Evolutionary conservation across 1,140 invertebrate genomes (phyloP), one percentile per base, ranked within the genome.

Genomic region (Leptopilina boulardi): DNA sequence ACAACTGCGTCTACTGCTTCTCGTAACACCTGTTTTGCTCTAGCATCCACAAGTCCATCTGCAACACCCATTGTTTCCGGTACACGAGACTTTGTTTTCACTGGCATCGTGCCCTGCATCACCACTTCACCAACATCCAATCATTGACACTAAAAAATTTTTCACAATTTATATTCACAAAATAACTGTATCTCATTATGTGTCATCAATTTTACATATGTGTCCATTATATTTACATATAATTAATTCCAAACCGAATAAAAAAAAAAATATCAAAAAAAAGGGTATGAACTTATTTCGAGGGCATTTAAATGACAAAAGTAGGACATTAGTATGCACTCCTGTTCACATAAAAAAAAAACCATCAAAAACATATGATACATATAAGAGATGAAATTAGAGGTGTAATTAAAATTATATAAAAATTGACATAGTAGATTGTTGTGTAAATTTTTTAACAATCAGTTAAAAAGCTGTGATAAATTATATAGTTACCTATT

Each of bases 1-100:
- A 95, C 94, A 34, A 96, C 94, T 21, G 94, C 94, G 87, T 96
- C 94, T 6, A 96, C 95, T 4, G 95, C 94, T 87, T 96, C 95
- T 84, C 94, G 94, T 41, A 96, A 91, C 42, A 95, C 94, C 83
- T 94, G 94, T 84, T 95, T 95, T 73, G 94, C 93, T 73, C 92
- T 89, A n/a, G 93, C 93, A 87, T 94, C 93, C 21, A 92, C 92
- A 41, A 92, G 80, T 71, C 90, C 91, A 77, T 87, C 84, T 44
- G 88, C 85, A 71, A 88, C 90, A 51, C 87, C 89, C 86, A 90
- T 90, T 83, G 86, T 91, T 79, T 90, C 88, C 74, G 88, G 82
- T 74, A 91, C 85, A 82, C 89, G 86, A 74, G 89, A 84, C 83
- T 91, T 91, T 76, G 89, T 89, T 83, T 90, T 90, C 73, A 90